Percentiles rank a stretch among this genome's conserved stretches.
Conservation (phyloP, 2,888 invertebrate genomes). For the Selenia dentaria region DNA sequence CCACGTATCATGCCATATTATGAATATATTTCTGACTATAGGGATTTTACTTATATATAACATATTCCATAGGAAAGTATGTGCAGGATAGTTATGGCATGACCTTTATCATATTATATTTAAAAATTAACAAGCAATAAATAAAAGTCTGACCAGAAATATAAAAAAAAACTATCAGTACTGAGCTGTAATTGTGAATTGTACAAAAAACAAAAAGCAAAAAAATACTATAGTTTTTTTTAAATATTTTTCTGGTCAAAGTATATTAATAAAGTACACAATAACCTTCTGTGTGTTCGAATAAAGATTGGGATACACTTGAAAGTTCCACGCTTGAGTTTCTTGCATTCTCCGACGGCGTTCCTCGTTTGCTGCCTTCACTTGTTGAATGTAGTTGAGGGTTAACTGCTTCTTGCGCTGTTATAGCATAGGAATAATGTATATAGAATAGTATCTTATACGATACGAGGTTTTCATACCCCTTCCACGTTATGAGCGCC, state of each 20-base stretch:
- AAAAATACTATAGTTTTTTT: neutral
- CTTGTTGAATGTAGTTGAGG: conserved; percentile 75
- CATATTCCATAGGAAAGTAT: too few relatives aligned
- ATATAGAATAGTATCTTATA: too few relatives aligned
- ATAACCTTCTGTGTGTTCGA: conserved; percentile 93
- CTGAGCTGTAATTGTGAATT: too few relatives aligned
- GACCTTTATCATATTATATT: neutral
- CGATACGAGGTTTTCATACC: too few relatives aligned
- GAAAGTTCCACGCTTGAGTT: conserved; percentile 91
- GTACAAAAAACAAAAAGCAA: too few relatives aligned
- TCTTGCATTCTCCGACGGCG: conserved; percentile 59
- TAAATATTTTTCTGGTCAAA: neutral
- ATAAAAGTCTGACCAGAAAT: neutral
- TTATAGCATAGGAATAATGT: neutral
- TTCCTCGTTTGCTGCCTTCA: conserved; percentile 68
- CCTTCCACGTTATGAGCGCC: too few relatives aligned
- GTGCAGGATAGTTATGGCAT: too few relatives aligned
- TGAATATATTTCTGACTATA: too few relatives aligned
- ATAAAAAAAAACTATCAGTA: neutral
- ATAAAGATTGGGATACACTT: conserved; percentile 93
- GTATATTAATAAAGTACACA: neutral
- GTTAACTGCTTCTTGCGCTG: conserved; percentile 72
- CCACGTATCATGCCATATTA: too few relatives aligned
- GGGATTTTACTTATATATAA: too few relatives aligned
- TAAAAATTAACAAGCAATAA: neutral